Conservation (phyloP, 2,888 invertebrate species). For the Matsumyia berberina region DNA sequence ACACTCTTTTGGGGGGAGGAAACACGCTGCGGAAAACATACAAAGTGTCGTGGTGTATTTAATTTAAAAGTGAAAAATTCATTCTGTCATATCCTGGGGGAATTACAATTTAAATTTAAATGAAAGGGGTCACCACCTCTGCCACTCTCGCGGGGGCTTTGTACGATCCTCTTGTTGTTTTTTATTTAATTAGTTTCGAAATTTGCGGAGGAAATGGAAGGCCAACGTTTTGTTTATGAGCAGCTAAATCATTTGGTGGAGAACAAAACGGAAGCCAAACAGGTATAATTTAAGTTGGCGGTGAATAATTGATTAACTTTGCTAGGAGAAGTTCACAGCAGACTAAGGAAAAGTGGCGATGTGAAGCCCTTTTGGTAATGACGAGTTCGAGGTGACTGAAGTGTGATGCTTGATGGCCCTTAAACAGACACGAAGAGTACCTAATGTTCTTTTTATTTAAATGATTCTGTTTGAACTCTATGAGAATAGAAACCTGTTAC, state of each 20-base stretch:
- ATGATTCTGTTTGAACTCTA: no score
- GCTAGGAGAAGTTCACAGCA: background rate
- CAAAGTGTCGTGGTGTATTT: conserved; percentile 3
- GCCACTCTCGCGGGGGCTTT: background rate
- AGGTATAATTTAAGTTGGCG: background rate
- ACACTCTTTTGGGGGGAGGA: background rate
- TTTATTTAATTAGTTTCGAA: conserved; percentile 25
- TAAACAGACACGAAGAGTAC: no score
- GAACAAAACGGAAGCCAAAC: background rate
- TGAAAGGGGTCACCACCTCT: conserved; percentile 9
- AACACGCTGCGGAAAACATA: background rate
- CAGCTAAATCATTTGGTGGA: background rate
- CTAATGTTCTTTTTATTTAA: no score
- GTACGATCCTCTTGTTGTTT: conserved; percentile 16
- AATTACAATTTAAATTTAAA: conserved; percentile 31
- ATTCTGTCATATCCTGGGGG: conserved; percentile 25
- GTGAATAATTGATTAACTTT: conserved; percentile 4
- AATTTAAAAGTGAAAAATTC: conserved; percentile 9
- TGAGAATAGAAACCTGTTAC: no score
- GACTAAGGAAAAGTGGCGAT: no score
- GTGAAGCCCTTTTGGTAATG: no score
- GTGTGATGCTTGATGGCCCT: no score
- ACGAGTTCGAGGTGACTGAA: no score
- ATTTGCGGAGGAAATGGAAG: background rate
- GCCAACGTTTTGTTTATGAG: background rate